These are phyloP conservation scores for Dendronephthya gigantea DNA, from an alignment of 64 coral and sea anemone genomes.

Conservation along the genomic window DNA sequence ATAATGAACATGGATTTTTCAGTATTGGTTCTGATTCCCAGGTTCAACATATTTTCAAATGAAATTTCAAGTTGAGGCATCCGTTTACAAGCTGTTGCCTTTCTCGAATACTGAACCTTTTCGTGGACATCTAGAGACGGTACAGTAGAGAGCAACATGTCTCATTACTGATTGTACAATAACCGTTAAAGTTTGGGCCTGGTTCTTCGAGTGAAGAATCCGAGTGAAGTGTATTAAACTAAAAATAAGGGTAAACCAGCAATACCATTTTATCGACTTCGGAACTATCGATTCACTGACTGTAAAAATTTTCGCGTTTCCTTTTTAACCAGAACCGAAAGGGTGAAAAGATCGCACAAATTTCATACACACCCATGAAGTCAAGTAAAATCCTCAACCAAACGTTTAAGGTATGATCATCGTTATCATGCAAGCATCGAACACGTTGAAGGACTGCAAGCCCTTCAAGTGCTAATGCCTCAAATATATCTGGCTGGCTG, in stretches of 20 bases:
- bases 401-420: background rate
- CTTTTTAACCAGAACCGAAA: background rate
- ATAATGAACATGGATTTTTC: background rate
- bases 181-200: too few species aligned
- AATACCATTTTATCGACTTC: background rate
- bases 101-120: constrained; percentile 9
- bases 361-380: background rate
- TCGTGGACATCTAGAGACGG: constrained; percentile 15
- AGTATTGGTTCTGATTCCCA: background rate
- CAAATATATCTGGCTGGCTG: background rate
- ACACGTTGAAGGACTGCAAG: background rate
- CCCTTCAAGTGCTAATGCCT: background rate
- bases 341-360: background rate
- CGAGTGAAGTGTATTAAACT: too few species aligned
- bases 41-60: constrained; percentile 10
- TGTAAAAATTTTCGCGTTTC: background rate
- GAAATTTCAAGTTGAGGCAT: constrained; percentile 9
- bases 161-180: too few species aligned
- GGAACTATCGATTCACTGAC: background rate
- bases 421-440: too few species aligned
- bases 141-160: background rate
- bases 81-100: background rate
- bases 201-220: too few species aligned
- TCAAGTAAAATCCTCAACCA: background rate
- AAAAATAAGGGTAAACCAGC: too few species aligned